Conservation (phyloP, 2,113 vertebrate species). For the Rynchops niger region DNA sequence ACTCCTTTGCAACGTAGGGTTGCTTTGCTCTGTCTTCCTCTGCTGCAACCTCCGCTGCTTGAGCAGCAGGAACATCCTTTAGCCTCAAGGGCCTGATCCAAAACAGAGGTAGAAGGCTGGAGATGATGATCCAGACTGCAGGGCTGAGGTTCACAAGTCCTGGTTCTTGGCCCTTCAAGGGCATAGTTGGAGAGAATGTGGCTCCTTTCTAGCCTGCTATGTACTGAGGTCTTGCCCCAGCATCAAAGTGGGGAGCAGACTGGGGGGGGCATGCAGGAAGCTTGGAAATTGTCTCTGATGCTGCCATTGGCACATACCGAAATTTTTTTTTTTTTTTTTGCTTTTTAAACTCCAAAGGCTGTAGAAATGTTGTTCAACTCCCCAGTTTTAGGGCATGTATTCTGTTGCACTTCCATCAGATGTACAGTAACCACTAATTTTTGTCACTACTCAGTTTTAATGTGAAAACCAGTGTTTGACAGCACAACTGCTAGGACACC, state of each 20-base stretch:
- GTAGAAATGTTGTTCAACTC: not conserved
- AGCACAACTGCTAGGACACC: not conserved
- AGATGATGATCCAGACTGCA: not conserved
- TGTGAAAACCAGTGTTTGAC: not conserved
- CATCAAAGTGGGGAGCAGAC: not conserved
- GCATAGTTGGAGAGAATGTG: not conserved
- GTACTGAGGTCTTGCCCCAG: not conserved
- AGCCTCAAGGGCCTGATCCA: not conserved
- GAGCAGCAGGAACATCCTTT: not conserved
- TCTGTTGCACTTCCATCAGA: not conserved
- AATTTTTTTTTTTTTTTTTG: not conserved
- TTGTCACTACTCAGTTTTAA: not conserved
- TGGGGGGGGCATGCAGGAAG: not conserved
- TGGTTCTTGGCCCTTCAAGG: not conserved
- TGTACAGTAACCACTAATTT: not conserved
- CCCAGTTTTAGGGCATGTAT: not conserved
- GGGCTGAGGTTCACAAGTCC: not conserved
- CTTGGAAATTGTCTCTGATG: not conserved
- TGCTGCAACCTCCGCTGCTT: not conserved
- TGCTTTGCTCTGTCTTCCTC: not conserved
- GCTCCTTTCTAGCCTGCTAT: not conserved
- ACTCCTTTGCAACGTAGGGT: accelerated
- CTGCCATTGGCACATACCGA: not conserved
- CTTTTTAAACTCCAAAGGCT: not conserved
- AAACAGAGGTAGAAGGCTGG: not conserved